A percentile compares a stretch with the other conserved stretches of the same genome.
Evolutionary conservation across 2,797 vertebrate genomes (phyloP).

Genomic region (Xenentodon cancila): DNA sequence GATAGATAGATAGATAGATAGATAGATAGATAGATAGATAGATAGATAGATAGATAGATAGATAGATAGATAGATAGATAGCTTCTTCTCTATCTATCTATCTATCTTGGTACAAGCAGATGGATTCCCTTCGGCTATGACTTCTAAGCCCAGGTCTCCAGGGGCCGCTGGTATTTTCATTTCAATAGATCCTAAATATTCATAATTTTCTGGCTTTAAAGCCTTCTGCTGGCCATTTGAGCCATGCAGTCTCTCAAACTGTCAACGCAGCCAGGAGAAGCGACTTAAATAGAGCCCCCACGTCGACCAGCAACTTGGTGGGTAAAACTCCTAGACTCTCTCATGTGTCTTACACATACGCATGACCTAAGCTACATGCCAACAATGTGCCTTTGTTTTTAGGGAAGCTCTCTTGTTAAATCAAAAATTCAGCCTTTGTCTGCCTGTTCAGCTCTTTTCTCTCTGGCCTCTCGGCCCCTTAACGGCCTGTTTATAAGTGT

Average conservation of each 20-base stretch:
- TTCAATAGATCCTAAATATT: conserved; percentile 87
- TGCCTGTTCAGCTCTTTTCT: conserved; percentile 48
- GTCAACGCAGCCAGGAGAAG: conserved; percentile 60
- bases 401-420: conserved; percentile 70
- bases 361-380: conserved; percentile 53
- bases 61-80: conserved; percentile 34
- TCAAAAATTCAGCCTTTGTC: conserved; percentile 75
- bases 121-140: conserved; percentile 84
- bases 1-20: conserved; percentile 15
- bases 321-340: conserved; percentile 46
- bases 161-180: conserved; percentile 83
- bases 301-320: conserved; percentile 64
- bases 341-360: conserved; percentile 36
- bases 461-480: conserved; percentile 61
- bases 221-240: conserved; percentile 67
- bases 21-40: conserved; percentile 35
- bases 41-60: conserved; percentile 33
- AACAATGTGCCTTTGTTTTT: conserved; percentile 78
- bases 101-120: conserved; percentile 72
- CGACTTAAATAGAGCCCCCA: conserved; percentile 49
- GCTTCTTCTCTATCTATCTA: conserved; percentile 32
- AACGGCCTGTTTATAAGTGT: conserved; percentile 62
- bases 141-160: conserved; percentile 79
- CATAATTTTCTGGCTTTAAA: conserved; percentile 80
- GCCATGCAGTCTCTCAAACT: conserved; percentile 58